Conservation (phyloP, 2,888 invertebrate species). For the Amiota minor region DNA sequence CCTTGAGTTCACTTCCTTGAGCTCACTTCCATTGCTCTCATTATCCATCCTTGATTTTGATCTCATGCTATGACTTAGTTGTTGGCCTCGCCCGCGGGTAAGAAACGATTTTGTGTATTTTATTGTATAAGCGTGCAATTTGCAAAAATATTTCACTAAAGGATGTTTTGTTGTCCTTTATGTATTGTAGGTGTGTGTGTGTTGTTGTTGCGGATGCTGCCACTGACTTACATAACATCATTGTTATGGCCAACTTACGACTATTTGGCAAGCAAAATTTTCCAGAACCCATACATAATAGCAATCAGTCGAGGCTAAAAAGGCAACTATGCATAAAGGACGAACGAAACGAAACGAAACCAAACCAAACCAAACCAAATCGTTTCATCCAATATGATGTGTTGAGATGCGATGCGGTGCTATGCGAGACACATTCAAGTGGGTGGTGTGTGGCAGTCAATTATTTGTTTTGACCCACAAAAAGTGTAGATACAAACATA, state of each 20-base stretch:
- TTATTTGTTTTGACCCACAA: slow-evolving; percentile 53
- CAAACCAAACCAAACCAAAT: no score
- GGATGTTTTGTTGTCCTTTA: slow-evolving; percentile 1
- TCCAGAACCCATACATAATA: slow-evolving; percentile 24
- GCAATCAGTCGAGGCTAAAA: slow-evolving; percentile 26
- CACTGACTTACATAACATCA: slow-evolving; percentile 16
- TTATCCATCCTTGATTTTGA: no score
- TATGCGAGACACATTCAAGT: slow-evolving; percentile 7
- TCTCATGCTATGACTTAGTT: no score
- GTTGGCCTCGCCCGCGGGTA: no score
- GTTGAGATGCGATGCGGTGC: background rate
- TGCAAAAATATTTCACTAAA: slow-evolving; percentile 17
- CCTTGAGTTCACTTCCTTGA: no score
- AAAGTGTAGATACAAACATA: slow-evolving; percentile 30
- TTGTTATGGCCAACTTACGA: slow-evolving; percentile 26
- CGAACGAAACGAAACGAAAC: no score
- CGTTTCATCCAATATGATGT: slow-evolving; percentile 1
- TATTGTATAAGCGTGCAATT: slow-evolving; percentile 17
- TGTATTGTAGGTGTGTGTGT: background rate
- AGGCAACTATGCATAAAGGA: slow-evolving; percentile 18
- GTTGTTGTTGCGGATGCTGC: slow-evolving; percentile 7
- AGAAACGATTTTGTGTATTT: background rate
- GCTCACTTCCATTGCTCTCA: no score
- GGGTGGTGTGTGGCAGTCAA: slow-evolving; percentile 36
- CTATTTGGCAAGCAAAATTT: slow-evolving; percentile 26